Evolutionary conservation across 2,113 vertebrate species (phyloP), one percentile per base, ranked within the genome.

Genomic region (Calidris pygmaea): DNA sequence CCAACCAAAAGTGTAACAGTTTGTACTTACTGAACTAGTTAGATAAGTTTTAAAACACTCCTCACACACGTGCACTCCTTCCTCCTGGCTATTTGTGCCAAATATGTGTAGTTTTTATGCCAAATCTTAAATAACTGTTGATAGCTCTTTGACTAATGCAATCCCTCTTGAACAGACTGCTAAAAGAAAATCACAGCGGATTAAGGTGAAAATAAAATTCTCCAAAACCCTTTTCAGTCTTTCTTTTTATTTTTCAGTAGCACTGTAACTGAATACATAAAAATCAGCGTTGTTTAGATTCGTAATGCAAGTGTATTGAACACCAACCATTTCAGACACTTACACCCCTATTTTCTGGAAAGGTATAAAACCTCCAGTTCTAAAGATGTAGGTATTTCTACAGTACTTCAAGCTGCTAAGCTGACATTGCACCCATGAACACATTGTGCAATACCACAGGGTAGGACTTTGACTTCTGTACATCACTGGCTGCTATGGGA

Each of bases 1-100:
- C 97, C 97, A 94, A 93, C 63, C 39, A 72, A 87, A 95, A 96
- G 70, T 35, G 55, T 96, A 95, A 93, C 85, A 91, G 81, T 66
- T 62, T 84, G 30, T 71, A 82, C 34, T 79, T 79, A 63, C 39
- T 90, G 73, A 93, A 63, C 23, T 81, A 55, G 23, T 89, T n/a
- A 67, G 85, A 67, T 87, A 79, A 7, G 2, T 88, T 82, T 85
- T 72, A 59, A 53, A 83, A 67, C 47, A 56, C 17, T 45, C 22
- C 34, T 95, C 47, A 63, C 52, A 88, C 29, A 80, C n/a, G 21
- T 26, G 41, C 18, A n/a, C 35, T 79, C 65, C 59, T 89, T 68
- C 30, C 20, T 88, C 26, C 50, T 52, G 34, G 56, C 71, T 75
- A 26, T 75, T 75, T 79, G 73, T 93, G 84, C 70, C 45, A 85